Conservation (phyloP, 2,888 invertebrate genomes). For the Bombyx huttoni region DNA sequence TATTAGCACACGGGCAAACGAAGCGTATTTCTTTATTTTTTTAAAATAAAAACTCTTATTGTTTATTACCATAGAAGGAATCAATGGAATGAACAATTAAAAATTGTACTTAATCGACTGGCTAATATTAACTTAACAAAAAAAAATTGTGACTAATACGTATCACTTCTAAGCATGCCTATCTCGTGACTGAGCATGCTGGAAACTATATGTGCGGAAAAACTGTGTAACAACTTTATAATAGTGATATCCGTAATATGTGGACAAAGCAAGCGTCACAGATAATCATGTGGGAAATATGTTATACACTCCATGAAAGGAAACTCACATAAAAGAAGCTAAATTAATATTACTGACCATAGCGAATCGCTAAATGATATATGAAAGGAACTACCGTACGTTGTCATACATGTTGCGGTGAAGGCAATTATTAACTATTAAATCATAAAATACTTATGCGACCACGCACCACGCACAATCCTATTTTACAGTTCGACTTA, state of each 20-base stretch:
- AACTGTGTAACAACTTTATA: conserved; percentile 22
- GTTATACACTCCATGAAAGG: conserved; percentile 19
- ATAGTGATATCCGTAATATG: conserved; percentile 21
- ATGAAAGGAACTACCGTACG: conserved; percentile 7
- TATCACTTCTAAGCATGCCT: conserved; percentile 25
- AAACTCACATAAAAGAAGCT: conserved; percentile 14
- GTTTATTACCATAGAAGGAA: too few species aligned
- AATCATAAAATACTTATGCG: conserved; percentile 5
- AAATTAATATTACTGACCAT: conserved; percentile 7
- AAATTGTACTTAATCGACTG: too few species aligned
- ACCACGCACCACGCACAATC: background rate
- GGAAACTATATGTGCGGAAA: conserved; percentile 14
- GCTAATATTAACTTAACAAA: too few species aligned
- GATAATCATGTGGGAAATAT: conserved; percentile 33
- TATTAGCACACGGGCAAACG: too few species aligned
- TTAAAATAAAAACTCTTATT: too few species aligned
- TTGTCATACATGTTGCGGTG: conserved; percentile 5
- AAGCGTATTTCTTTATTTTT: too few species aligned
- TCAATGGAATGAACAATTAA: too few species aligned
- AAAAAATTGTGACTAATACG: conserved; percentile 11
- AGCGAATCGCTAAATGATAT: conserved; percentile 4
- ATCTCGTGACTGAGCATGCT: conserved; percentile 16
- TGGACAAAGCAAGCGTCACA: conserved; percentile 20
- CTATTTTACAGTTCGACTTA: background rate
- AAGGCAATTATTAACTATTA: conserved; percentile 5